phyloP scores from a whole-genome alignment of 2,797 vertebrate genomes.

The Anguilla pacifica region DNA sequence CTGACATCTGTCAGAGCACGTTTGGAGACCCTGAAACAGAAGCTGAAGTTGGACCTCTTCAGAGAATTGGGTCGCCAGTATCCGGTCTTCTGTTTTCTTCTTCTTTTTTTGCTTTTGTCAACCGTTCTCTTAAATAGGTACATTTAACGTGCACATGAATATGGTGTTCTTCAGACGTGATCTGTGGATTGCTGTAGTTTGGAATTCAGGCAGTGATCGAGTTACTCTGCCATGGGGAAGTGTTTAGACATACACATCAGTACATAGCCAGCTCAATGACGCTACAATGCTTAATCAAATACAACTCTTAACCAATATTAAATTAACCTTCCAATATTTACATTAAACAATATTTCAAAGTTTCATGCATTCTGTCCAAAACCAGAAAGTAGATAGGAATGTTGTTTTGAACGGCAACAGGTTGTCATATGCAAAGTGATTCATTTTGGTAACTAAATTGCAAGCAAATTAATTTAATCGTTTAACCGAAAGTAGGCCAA shows the following conservation, averaged over 20 bases:
- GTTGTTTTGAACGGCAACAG: too few relatives aligned
- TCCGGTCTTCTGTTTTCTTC: constrained; percentile 83
- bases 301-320: too few relatives aligned
- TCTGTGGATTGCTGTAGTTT: neutral
- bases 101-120: constrained; percentile 73
- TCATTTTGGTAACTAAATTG: too few relatives aligned
- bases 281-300: neutral
- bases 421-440: too few relatives aligned
- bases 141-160: neutral
- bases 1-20: constrained; percentile 64
- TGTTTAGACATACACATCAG: neutral
- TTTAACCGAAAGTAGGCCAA: too few relatives aligned
- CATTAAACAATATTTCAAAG: too few relatives aligned
- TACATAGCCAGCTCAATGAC: too few relatives aligned
- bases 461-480: too few relatives aligned
- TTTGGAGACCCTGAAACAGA: constrained; percentile 64
- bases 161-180: neutral
- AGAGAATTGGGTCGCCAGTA: constrained; percentile 88
- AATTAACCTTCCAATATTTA: too few relatives aligned
- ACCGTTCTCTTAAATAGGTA: constrained; percentile 88
- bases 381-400: too few relatives aligned
- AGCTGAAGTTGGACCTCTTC: constrained; percentile 73
- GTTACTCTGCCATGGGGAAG: neutral
- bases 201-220: neutral
- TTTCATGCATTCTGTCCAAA: too few relatives aligned